Conservation (phyloP, 2,888 invertebrate genomes). For the Pseudococcus jackbeardsleyi region DNA sequence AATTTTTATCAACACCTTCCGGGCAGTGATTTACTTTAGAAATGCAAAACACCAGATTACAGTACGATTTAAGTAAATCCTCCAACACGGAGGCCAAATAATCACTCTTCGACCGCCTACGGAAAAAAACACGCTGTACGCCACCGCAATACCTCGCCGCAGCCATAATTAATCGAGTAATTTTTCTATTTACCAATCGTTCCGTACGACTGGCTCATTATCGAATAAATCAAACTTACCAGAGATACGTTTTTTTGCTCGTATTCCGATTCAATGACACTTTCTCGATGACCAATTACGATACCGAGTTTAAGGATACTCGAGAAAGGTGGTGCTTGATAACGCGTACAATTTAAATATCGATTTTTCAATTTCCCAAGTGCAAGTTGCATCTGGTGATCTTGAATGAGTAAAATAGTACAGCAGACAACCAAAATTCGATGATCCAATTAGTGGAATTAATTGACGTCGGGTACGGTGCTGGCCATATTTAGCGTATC, state of each 20-base stretch:
- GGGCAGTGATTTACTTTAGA: conserved; percentile 5
- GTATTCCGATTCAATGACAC: neutral
- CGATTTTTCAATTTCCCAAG: neutral
- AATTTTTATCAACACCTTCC: conserved; percentile 33
- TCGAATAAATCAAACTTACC: neutral
- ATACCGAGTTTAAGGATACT: neutral
- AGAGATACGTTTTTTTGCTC: neutral
- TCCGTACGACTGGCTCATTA: conserved; percentile 26
- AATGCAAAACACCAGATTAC: neutral
- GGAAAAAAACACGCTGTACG: neutral
- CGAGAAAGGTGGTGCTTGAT: neutral
- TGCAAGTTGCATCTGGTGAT: neutral
- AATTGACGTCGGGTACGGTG: neutral
- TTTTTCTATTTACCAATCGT: neutral
- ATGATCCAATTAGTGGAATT: conserved; percentile 16
- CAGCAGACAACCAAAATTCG: neutral
- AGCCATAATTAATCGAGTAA: conserved; percentile 2
- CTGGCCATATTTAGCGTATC: neutral
- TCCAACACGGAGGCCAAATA: conserved; percentile 3
- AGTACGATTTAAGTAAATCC: neutral
- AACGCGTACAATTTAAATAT: neutral
- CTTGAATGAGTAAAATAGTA: neutral
- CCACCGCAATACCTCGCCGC: conserved; percentile 8
- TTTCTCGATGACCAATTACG: conserved; percentile 35
- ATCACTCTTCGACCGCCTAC: conserved; percentile 13